Evolutionary conservation across 2,113 vertebrate species (phyloP), one percentile per base, ranked within the genome.

Genomic region (Nansenia antarctica): DNA sequence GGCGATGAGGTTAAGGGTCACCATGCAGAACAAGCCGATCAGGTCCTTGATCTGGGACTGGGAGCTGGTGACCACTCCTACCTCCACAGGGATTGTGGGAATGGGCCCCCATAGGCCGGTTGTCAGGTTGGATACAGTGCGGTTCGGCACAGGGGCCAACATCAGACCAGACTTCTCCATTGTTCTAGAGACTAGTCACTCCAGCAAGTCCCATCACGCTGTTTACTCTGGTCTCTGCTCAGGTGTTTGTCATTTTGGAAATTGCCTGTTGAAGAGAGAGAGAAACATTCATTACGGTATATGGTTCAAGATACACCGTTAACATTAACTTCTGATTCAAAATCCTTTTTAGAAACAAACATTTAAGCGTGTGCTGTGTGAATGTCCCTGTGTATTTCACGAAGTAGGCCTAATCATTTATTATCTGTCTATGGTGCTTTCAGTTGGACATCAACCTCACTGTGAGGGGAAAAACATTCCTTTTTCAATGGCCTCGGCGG

Each of bases 11-110:
- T 95, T 96, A 54, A 96, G 91, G 27, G 92, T 88, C 78, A 95
- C 90, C 94, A 97, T 94, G 78, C 92, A 89, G 63, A 94, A 88
- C 61, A 97, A 90, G 14, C 94, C 92, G 22, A 94, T 70, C 39
- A 94, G 87, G 60, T 95, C 95, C 68, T 88, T 90, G 63, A 92
- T 78, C 57, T 89, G 88, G 0, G 88, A 91, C 69, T 94, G 90
- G 67, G 89, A 89, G 89, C 89, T 87, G 15, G 90, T 91, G 72
- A 92, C 79, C 0, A 92, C 87, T 3, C 88, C 6, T 0, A 88
- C 76, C 22, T 88, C 81, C 0, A 86, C 85, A 59, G 90, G 90
- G 14, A 92, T 89, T 0, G 89, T 92, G 12, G 90, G 91, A 70
- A 85, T 65, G 34, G 76, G 35, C 27, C 78, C 82, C 87, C 83